Base-by-base conservation (phyloP, 2,888 invertebrate species). In the Ichneumon xanthorius region DNA sequence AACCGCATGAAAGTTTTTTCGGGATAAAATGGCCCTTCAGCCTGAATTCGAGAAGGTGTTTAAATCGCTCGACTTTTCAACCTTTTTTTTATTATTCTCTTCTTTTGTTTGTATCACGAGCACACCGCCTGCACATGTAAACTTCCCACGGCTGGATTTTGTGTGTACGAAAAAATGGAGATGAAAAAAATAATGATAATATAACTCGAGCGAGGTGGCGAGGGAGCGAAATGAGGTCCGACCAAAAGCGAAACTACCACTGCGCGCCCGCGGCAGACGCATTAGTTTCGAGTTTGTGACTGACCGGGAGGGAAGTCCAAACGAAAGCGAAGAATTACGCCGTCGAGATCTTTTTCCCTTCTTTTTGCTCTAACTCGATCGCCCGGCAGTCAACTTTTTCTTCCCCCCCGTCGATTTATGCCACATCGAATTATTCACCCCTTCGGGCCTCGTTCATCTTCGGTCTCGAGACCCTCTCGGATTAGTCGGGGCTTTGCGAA, bases 351-450 rank as follows among this genome's bases (percentile, higher is more conserved):
- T 53, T 37, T 19, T 65, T 26, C 53, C 11, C 19, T 72, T 22
- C 45, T 70, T 61, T 61, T 61, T 55, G 40, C 61, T 33, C 53
- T 7, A 33, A 61, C 65, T 55, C 53, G 63, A 72, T 55, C 72
- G 50, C 19, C 33, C 26, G 63, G 22, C 63, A 72, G 71, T 72
- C 65, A 80, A 65, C 37, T 80, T 80, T 65, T 72, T 72, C 65
- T 55, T 55, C 14, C n/a, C 48, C 48, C 48, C 78, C 16, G 3
- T 16, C 19, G 26, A 33, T 58, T 63, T 63, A 63, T 16, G 22
- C 40, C 26, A 40, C 53, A 50, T 65, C 63, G 63, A 80, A 80
- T 80, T 80, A 80, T 72, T 80, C 65, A 72, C 40, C 72, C 80
- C 65, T 11, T 33, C 26, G 65, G 33, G 48, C 48, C 50, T 65